Evolutionary conservation across 2,113 vertebrate species (phyloP), one percentile per base, ranked within the genome.

Genomic region (Gobio gobio): DNA sequence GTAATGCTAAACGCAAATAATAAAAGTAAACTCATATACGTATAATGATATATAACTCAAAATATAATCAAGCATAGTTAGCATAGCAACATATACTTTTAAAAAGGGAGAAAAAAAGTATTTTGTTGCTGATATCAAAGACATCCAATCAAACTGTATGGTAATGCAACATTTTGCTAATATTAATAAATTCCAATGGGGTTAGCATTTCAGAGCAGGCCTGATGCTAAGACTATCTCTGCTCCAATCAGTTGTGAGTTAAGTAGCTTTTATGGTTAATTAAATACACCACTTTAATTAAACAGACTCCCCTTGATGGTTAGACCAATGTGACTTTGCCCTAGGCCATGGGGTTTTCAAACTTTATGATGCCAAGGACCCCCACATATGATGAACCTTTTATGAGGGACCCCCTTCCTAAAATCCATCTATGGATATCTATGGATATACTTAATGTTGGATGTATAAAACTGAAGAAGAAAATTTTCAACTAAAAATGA

Each of bases 231-330:
- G 43, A 54, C n/a, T 16, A 10, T 76, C 79, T 26, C 43, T 54
- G 45, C 47, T 83, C 82, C 24, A 66, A 49, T 66, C 51, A 78
- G 87, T 78, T 78, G 82, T 75, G 79, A 85, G 84, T 89, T 83
- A 86, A 84, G 85, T 47, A 86, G 89, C 87, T 80, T 76, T 83
- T 84, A 87, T 84, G 79, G 83, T 87, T 90, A 89, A 94, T 93
- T 93, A 88, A 91, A 92, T 92, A 91, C 76, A 90, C 74, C 40
- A 86, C 54, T 81, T 80, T 82, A 85, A 85, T 90, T 64, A 91
- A 76, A 87, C 56, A 86, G 80, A 87, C 81, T 64, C 54, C 80
- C 49, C 56, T 12, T 49, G 20, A 75, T 82, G 40, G 86, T 73
- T 68, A n/a, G 33, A 72, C 78, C 49, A 87, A 29, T 47, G 66